phyloP scores from a whole-genome alignment of 2,888 invertebrate genomes.

The Phrixothrix hirtus region DNA sequence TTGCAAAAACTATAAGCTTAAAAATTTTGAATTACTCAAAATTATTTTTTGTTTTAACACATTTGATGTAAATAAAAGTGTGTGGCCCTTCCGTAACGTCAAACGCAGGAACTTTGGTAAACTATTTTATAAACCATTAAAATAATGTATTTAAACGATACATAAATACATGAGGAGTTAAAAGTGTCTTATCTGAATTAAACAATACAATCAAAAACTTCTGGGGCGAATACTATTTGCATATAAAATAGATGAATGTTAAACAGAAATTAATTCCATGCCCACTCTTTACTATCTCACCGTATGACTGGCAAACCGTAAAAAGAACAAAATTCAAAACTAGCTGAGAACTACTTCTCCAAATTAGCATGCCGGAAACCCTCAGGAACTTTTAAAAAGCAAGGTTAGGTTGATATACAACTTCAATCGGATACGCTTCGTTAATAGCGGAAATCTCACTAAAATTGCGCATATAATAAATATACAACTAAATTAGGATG shows the following conservation, averaged over 20 bases:
- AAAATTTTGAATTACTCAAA: too few relatives aligned
- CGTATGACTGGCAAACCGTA: slow-evolving; percentile 12
- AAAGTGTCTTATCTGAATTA: too few relatives aligned
- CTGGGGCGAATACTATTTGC: not conserved
- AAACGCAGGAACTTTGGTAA: too few relatives aligned
- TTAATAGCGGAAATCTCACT: slow-evolving; percentile 22
- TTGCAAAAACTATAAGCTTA: too few relatives aligned
- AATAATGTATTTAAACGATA: not conserved
- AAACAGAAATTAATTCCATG: not conserved
- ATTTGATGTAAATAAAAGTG: too few relatives aligned
- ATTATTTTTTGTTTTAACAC: too few relatives aligned
- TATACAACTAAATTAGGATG: too few relatives aligned
- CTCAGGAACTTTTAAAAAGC: slow-evolving; percentile 11
- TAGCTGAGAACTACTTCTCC: slow-evolving; percentile 1
- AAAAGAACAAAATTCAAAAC: slow-evolving; percentile 11
- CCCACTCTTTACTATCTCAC: not conserved
- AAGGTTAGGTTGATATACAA: slow-evolving; percentile 16
- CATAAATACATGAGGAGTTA: not conserved
- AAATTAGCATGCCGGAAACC: slow-evolving; percentile 18
- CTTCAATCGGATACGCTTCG: slow-evolving; percentile 19
- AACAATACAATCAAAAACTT: too few relatives aligned
- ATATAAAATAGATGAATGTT: not conserved
- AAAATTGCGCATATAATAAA: too few relatives aligned
- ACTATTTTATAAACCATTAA: too few relatives aligned
- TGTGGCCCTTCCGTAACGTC: too few relatives aligned